Evolutionary conservation across 1,140 invertebrate species (phyloP).

Genomic region (Nylanderia fulva): DNA sequence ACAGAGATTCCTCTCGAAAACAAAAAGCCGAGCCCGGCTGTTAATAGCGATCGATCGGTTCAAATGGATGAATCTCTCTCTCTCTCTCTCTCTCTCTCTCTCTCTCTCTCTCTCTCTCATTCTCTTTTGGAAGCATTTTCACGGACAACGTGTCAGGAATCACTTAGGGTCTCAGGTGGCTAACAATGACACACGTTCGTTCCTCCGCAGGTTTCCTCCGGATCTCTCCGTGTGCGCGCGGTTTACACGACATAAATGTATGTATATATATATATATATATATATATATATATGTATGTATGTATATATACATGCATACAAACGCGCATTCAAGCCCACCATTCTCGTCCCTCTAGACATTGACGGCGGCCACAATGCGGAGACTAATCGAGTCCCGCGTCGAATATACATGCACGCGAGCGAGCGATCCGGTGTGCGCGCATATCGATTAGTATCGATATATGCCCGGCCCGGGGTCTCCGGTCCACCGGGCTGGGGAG

Average conservation of each 20-base stretch:
- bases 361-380: conserved; percentile 71
- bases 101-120: conserved; percentile 31
- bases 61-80: conserved; percentile 37
- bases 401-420: conserved; percentile 24
- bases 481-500: conserved; percentile 60
- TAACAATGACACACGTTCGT: conserved; percentile 75
- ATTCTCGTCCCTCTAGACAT: conserved; percentile 65
- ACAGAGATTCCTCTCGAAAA: conserved; percentile 45
- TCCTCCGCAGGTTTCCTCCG: conserved; percentile 52
- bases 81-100: conserved; percentile 11
- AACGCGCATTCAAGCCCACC: conserved; percentile 53
- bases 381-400: conserved; percentile 77
- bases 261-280: not conserved
- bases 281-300: not conserved
- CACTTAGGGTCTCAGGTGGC: conserved; percentile 73
- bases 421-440: conserved; percentile 32
- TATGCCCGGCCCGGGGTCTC: conserved; percentile 54
- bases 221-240: conserved; percentile 6
- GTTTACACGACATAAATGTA: not conserved
- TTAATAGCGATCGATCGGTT: conserved; percentile 71
- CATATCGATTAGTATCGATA: conserved; percentile 79
- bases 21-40: conserved; percentile 56
- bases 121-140: conserved; percentile 71
- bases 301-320: not conserved
- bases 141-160: conserved; percentile 78